These are phyloP conservation scores for Drosophila lini DNA, from an alignment of 1,140 invertebrate genomes.

Conservation along the genomic window DNA sequence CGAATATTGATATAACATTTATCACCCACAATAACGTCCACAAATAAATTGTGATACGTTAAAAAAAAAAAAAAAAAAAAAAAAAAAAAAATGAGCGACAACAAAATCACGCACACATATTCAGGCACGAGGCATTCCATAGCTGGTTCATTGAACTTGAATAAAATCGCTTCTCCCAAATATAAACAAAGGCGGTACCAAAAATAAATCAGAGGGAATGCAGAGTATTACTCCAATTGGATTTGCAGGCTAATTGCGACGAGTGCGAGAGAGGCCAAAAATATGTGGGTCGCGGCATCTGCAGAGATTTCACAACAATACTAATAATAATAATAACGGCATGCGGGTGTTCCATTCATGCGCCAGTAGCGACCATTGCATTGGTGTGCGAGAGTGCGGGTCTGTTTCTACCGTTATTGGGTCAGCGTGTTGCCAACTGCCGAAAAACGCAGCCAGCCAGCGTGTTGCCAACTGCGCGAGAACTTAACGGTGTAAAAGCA, in stretches of 20 bases:
- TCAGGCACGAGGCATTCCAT: conserved; percentile 36
- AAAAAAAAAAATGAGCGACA: conserved; percentile 21
- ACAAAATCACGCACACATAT: conserved; percentile 22
- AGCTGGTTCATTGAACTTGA: conserved; percentile 72
- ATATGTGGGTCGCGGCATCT: conserved; percentile 67
- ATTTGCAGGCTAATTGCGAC: conserved; percentile 21
- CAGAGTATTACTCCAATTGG: conserved; percentile 21
- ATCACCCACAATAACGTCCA: conserved; percentile 40
- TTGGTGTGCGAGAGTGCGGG: conserved; percentile 32
- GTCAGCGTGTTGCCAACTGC: conserved; percentile 72
- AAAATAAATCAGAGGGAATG: conserved; percentile 50
- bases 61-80: conserved; percentile 1
- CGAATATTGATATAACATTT: conserved; percentile 47
- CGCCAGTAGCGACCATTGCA: conserved; percentile 4
- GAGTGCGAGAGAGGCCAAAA: conserved; percentile 11
- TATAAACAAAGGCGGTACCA: conserved; percentile 54
- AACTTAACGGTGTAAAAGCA: conserved; percentile 66
- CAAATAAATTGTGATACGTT: conserved; percentile 52
- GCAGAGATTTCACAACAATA: conserved; percentile 62
- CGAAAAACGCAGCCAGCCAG: conserved; percentile 61
- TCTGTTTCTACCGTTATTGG: conserved; percentile 67
- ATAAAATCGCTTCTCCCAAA: conserved; percentile 45
- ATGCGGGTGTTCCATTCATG: conserved; percentile 71
- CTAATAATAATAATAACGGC: conserved; percentile 42
- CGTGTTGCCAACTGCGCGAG: conserved; percentile 68